Conservation (phyloP, 2,797 vertebrate genomes). For the Lepilemur septentrionalis region DNA sequence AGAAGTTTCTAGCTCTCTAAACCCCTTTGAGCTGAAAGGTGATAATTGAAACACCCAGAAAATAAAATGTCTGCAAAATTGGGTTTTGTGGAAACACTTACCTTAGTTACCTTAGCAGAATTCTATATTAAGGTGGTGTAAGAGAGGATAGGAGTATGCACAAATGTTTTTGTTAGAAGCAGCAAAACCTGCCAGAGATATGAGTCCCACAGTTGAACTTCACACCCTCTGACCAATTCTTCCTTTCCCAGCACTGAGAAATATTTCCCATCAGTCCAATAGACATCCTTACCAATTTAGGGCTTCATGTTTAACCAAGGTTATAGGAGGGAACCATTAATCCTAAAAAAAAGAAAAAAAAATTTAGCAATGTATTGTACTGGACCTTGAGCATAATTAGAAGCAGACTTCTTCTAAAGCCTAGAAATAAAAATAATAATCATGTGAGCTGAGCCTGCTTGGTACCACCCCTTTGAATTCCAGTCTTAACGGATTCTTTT, state of each 20-base stretch:
- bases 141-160: conserved; percentile 67
- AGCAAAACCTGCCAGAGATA: background rate
- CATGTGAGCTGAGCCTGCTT: background rate
- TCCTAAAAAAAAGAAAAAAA: background rate
- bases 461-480: background rate
- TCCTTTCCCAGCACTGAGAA: conserved; percentile 72
- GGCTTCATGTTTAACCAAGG: background rate
- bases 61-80: conserved; percentile 51
- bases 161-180: conserved; percentile 44
- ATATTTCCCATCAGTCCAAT: conserved; percentile 43
- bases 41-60: conserved; percentile 24
- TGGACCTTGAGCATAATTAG: background rate
- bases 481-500: background rate
- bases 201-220: conserved; percentile 44
- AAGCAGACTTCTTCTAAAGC: background rate
- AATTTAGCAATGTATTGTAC: background rate
- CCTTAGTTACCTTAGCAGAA: conserved; percentile 4
- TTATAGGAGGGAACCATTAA: background rate
- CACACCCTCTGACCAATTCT: conserved; percentile 72
- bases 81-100: conserved; percentile 32
- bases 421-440: background rate
- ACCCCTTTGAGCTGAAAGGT: conserved; percentile 19
- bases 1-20: conserved; percentile 35
- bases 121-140: background rate
- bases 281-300: conserved; percentile 20